Evolutionary conservation across 2,113 vertebrate species (phyloP).

Genomic region (Marmota flaviventris): DNA sequence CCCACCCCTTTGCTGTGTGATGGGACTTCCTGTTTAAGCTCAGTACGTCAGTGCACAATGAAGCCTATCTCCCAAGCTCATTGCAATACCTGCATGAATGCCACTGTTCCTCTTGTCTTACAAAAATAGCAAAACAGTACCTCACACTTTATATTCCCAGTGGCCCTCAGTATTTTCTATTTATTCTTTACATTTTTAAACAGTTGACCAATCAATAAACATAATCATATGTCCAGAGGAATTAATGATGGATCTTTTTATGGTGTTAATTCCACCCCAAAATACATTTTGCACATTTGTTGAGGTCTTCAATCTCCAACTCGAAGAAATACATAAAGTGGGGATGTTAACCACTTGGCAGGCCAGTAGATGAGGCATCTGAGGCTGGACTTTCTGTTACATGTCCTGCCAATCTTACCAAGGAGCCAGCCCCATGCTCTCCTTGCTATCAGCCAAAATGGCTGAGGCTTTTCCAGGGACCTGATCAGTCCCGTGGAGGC

Average conservation of each 20-base stretch:
- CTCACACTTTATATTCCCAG: background rate
- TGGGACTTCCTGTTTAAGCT: background rate
- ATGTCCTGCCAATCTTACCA: background rate
- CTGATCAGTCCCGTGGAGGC: background rate
- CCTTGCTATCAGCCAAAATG: background rate
- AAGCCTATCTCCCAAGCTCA: background rate
- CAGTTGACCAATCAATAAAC: background rate
- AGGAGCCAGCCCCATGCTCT: background rate
- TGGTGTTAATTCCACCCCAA: background rate
- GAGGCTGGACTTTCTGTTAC: background rate
- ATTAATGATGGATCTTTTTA: background rate
- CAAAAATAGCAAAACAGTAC: background rate
- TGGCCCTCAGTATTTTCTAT: background rate
- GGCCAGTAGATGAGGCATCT: background rate
- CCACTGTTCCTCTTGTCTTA: background rate
- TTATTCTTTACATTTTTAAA: background rate
- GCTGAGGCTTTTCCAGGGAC: background rate
- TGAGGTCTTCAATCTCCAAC: background rate
- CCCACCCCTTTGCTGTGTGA: background rate
- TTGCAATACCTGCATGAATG: background rate
- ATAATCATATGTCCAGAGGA: background rate
- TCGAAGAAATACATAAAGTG: background rate
- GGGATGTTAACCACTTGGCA: background rate
- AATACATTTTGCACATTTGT: background rate
- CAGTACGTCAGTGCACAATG: background rate